Percentiles rank a stretch among this genome's conserved stretches.
Evolutionary conservation across 2,113 vertebrate species (phyloP).

Genomic region (Ascaphus truei): DNA sequence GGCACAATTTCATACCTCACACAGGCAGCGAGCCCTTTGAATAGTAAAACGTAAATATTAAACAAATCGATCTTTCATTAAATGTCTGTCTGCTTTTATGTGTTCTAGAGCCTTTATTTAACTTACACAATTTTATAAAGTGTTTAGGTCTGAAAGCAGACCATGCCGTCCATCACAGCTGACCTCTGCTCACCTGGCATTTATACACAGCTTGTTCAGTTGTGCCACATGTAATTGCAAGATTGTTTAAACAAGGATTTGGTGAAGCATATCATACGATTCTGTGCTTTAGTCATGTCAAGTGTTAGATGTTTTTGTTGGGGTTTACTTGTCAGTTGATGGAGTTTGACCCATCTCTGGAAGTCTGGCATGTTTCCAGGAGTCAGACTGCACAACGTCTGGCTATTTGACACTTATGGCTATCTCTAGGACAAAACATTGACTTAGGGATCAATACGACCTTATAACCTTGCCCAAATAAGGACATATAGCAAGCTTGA

Average conservation of each 20-base stretch:
- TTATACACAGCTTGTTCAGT: slow-evolving; percentile 13
- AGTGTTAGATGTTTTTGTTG: slow-evolving; percentile 11
- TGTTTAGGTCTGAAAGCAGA: slow-evolving; percentile 26
- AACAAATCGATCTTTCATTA: slow-evolving; percentile 3
- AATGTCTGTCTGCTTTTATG: slow-evolving; percentile 29
- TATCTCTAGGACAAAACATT: neutral
- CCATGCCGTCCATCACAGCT: slow-evolving; percentile 1
- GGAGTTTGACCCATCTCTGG: slow-evolving; percentile 15
- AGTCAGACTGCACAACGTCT: slow-evolving; percentile 27
- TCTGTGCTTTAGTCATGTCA: neutral
- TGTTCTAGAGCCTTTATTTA: slow-evolving; percentile 17
- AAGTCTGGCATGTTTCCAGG: slow-evolving; percentile 22
- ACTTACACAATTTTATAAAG: slow-evolving; percentile 32
- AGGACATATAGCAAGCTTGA: slow-evolving; percentile 13
- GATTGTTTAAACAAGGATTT: slow-evolving; percentile 32
- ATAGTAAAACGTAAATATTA: slow-evolving; percentile 27
- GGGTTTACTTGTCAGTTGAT: slow-evolving; percentile 8
- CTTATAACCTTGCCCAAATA: slow-evolving; percentile 25
- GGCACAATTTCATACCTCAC: neutral
- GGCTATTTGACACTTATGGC: slow-evolving; percentile 21
- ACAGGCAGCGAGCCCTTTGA: neutral
- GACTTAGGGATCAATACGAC: slow-evolving; percentile 28
- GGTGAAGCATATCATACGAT: neutral
- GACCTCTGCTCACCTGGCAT: slow-evolving; percentile 26
- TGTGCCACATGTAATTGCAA: slow-evolving; percentile 27